Percentiles rank a stretch among this genome's conserved stretches.
phyloP scores from a whole-genome alignment of 2,888 invertebrate genomes.

The Eledone cirrhosa region DNA sequence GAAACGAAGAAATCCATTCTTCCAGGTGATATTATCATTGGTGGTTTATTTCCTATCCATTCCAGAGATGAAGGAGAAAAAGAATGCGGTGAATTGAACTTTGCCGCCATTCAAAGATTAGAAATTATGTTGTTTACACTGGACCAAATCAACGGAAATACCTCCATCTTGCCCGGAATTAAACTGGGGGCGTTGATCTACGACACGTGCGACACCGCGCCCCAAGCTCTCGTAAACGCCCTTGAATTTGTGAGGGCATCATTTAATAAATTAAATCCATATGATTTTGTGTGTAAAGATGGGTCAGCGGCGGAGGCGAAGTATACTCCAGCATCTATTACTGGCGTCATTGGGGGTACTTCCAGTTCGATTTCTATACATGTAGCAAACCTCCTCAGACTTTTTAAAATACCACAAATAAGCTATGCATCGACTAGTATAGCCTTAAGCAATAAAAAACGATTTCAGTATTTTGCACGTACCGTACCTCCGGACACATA shows the following conservation, averaged over 20 bases:
- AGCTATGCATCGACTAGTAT: constrained; percentile 78
- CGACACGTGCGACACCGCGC: constrained; percentile 72
- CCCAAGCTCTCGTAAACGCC: constrained; percentile 72
- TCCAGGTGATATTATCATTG: constrained; percentile 71
- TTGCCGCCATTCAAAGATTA: constrained; percentile 69
- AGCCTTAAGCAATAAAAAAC: constrained; percentile 76
- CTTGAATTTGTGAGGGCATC: constrained; percentile 72
- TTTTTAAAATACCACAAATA: constrained; percentile 79
- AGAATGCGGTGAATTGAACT: constrained; percentile 68
- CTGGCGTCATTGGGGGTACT: constrained; percentile 76
- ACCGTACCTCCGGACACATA: constrained; percentile 69
- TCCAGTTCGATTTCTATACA: constrained; percentile 75
- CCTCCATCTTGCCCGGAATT: constrained; percentile 68
- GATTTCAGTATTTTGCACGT: constrained; percentile 78
- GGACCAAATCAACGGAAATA: constrained; percentile 70
- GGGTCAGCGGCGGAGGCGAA: constrained; percentile 64
- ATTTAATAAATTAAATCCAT: constrained; percentile 70
- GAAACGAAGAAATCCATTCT: constrained; percentile 41
- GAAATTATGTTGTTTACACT: constrained; percentile 74
- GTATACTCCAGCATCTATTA: constrained; percentile 66
- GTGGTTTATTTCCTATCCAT: constrained; percentile 73
- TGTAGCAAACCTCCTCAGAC: constrained; percentile 77
- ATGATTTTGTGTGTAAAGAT: constrained; percentile 69
- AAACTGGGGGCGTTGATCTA: constrained; percentile 70
- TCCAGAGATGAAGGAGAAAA: constrained; percentile 67